Base-by-base conservation (phyloP, 2,888 invertebrate genomes). In the Diarsia brunnea region DNA sequence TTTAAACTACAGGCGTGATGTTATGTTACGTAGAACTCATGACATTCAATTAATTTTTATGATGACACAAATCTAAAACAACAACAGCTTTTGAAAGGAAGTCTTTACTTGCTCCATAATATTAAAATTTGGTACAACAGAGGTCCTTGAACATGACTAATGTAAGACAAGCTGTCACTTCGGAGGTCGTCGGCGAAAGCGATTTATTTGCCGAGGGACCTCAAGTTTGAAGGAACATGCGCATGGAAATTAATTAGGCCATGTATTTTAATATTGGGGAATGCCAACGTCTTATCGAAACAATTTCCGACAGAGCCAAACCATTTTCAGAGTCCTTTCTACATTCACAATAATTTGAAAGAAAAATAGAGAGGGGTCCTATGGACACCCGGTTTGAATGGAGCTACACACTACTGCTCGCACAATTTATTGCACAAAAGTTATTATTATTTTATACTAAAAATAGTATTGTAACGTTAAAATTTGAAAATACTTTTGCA, bases 121-220 rank as follows among this genome's bases (percentile, higher is more conserved):
- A 64, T 67, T 73, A 81, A 71, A 66, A 55, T 67, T 69, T 51
- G 8, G 53, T 27, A 27, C n/a, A 61, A 60, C 47, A 27, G 61
- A 31, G 16, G 69, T 65, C 69, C 78, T 73, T 83, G 73, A 86
- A 71, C 24, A 71, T 83, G 73, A 86, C 67, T 74, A 83, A 78
- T 83, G 79, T 83, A 72, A 74, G 84, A 86, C 73, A 69, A 63
- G 78, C 84, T 72, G 83, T 72, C 86, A 71, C 72, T 53, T 24
- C 16, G 64, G 60, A 83, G 86, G 84, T 82, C 70, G 72, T 43
- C 31, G 27, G 53, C 60, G 63, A 82, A 85, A 82, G 69, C 60
- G 61, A 85, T 85, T 73, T 68, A 85, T 73, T 85, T 82, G 73
- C 78, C 73, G 58, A 73, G 70, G 78, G 65, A 73, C 72, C 61